Conservation (phyloP, 2,888 invertebrate genomes). For the Troglohyphantes excavatus region DNA sequence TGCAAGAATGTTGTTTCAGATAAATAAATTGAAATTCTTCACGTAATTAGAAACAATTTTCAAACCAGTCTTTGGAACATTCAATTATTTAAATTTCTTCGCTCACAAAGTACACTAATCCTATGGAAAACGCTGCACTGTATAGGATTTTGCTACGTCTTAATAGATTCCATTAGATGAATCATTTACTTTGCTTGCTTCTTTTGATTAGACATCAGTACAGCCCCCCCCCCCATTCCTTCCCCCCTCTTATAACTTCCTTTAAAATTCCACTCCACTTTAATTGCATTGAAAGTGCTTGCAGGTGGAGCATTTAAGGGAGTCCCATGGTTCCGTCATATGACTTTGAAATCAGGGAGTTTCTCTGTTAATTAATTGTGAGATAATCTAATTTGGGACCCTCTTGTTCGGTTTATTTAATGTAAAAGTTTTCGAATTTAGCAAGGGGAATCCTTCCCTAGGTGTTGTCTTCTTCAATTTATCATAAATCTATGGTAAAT, state of each 20-base stretch:
- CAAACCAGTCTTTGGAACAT: background rate
- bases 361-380: background rate
- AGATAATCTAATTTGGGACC: background rate
- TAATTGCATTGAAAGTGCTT: background rate
- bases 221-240: background rate
- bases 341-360: background rate
- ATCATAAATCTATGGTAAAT: no score
- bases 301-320: background rate
- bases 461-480: no score
- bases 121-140: background rate
- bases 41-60: background rate
- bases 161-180: slow-evolving; percentile 32
- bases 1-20: no score
- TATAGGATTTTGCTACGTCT: background rate
- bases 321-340: background rate
- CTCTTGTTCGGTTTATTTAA: no score
- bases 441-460: no score
- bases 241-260: slow-evolving; percentile 11
- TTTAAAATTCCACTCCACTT: slow-evolving; percentile 15
- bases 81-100: slow-evolving; percentile 3
- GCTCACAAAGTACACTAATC: background rate
- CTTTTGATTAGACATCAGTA: background rate
- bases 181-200: slow-evolving; percentile 18
- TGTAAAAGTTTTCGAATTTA: no score
- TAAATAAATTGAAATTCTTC: no score